Conservation (phyloP, 2,888 invertebrate genomes). For the Coremacera marginata region DNA sequence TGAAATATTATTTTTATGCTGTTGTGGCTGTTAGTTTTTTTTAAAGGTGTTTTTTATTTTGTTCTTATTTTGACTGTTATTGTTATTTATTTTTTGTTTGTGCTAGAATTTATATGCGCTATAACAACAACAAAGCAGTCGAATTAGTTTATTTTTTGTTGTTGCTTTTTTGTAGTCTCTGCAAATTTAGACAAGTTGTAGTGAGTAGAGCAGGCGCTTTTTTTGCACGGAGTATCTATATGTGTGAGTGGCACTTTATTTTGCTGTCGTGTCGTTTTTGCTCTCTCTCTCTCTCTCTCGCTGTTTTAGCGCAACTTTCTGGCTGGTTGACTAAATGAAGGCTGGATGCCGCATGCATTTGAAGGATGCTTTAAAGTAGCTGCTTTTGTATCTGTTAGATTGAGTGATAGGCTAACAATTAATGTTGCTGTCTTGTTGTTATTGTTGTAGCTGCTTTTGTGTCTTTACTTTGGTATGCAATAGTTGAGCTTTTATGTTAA, state of each 20-base stretch:
- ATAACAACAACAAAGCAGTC: neutral
- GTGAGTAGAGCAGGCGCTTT: slow-evolving; percentile 16
- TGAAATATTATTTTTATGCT: slow-evolving; percentile 34
- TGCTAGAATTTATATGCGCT: slow-evolving; percentile 6
- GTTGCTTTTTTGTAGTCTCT: neutral
- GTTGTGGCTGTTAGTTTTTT: slow-evolving; percentile 18
- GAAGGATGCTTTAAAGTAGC: slow-evolving; percentile 17
- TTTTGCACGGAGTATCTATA: neutral
- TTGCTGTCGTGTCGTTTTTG: neutral
- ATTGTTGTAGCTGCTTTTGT: neutral
- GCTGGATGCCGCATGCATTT: neutral
- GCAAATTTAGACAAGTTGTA: slow-evolving; percentile 1
- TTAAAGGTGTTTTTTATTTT: slow-evolving; percentile 13
- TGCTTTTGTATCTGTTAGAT: slow-evolving; percentile 29
- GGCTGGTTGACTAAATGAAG: neutral
- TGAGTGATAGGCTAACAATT: slow-evolving; percentile 29
- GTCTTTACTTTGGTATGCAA: neutral
- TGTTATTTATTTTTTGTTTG: neutral
- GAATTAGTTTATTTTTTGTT: slow-evolving; percentile 11
- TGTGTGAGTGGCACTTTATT: slow-evolving; percentile 1
- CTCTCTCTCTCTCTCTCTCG: too few species aligned
- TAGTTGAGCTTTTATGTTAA: neutral
- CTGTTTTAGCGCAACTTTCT: neutral
- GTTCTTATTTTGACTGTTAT: neutral
- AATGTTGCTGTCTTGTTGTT: neutral